phyloP scores from a whole-genome alignment of 1,140 invertebrate genomes.

The Platyscapa corneri region DNA sequence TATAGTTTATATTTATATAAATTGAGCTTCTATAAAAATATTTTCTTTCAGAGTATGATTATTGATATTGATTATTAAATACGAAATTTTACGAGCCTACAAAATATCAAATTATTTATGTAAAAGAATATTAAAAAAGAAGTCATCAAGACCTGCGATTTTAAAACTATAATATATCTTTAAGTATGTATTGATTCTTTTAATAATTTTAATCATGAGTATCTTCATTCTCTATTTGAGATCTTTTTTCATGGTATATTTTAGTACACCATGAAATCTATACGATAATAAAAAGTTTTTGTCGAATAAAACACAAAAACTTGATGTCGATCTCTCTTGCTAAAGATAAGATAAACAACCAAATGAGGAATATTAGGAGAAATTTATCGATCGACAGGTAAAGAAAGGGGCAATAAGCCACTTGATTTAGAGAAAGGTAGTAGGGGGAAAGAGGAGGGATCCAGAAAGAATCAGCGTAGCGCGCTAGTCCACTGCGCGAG shows the following conservation, averaged over 20 bases:
- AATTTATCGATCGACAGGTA: constrained; percentile 7
- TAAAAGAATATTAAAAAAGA: no score
- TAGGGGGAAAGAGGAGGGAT: constrained; percentile 27
- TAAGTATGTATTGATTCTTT: background rate
- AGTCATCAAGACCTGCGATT: no score
- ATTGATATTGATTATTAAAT: no score
- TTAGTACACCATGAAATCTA: no score
- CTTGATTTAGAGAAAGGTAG: constrained; percentile 38
- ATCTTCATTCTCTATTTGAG: background rate
- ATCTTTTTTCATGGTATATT: no score
- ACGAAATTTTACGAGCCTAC: no score
- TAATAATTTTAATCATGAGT: background rate
- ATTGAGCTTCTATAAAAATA: no score
- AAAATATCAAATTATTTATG: no score
- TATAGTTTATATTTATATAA: no score
- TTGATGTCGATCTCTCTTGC: background rate
- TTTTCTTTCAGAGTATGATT: no score
- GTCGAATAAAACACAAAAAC: background rate
- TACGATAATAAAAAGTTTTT: no score
- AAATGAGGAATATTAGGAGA: background rate
- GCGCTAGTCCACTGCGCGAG: background rate
- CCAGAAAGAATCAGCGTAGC: background rate
- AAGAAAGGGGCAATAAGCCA: constrained; percentile 39
- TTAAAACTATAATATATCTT: no score
- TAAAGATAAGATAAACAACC: background rate